Percentiles rank a stretch among this genome's conserved stretches.
These are phyloP conservation scores for Argyrosomus japonicus DNA, from an alignment of 2,113 vertebrate genomes.

Conservation along the genomic window DNA sequence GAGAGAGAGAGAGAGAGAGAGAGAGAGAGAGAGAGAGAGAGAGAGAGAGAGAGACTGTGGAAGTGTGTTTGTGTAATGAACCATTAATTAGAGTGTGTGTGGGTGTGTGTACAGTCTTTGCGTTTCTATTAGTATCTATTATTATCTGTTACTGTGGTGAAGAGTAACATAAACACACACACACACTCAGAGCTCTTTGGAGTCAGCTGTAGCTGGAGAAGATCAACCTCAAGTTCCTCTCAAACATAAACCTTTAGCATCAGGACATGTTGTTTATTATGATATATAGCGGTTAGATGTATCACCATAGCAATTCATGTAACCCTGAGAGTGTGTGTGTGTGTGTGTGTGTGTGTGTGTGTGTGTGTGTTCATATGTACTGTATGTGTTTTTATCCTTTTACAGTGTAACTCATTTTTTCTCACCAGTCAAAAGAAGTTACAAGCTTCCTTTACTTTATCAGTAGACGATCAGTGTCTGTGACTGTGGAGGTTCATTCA, in stretches of 20 bases:
- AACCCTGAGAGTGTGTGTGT: no score
- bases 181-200: background rate
- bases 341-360: constrained; percentile 7
- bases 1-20: no score
- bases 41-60: constrained; percentile 2
- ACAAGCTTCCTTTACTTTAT: background rate
- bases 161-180: background rate
- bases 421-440: background rate
- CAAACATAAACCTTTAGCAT: background rate
- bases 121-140: background rate
- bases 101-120: background rate
- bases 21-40: constrained; percentile 10
- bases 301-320: background rate
- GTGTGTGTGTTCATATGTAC: background rate
- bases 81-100: background rate
- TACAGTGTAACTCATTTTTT: no score
- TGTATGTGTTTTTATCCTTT: no score
- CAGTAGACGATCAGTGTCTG: background rate
- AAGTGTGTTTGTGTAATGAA: constrained; percentile 28
- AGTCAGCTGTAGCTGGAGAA: background rate
- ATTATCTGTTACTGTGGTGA: background rate
- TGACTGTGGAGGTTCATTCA: background rate
- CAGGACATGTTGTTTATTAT: background rate
- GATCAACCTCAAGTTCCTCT: background rate
- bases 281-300: background rate